Evolutionary conservation across 2,797 vertebrate species (phyloP).

Genomic region (Clarias laeviceps): DNA sequence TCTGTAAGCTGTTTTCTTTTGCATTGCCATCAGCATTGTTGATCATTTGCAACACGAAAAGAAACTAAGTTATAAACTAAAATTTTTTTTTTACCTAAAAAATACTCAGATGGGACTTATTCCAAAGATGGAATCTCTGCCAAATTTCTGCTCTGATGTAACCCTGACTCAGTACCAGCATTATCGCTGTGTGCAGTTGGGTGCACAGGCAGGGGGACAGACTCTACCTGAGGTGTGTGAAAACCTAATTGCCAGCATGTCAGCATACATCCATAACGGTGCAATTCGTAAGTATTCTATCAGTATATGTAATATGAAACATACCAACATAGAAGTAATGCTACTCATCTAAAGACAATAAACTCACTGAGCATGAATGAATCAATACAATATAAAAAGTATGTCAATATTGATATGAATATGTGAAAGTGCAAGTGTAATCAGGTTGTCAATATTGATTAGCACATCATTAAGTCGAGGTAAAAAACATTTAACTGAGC

Average conservation of each 20-base stretch:
- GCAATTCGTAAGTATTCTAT: constrained; percentile 75
- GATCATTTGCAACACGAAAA: constrained; percentile 4
- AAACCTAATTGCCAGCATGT: constrained; percentile 78
- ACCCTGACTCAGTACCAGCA: constrained; percentile 74
- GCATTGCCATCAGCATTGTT: neutral
- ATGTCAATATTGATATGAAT: neutral
- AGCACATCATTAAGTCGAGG: neutral
- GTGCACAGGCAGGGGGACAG: constrained; percentile 64
- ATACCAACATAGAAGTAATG: neutral
- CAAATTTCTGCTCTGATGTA: constrained; percentile 76
- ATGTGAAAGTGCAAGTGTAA: neutral
- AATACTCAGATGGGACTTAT: constrained; percentile 81
- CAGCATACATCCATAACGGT: constrained; percentile 80
- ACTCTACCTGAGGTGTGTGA: constrained; percentile 71
- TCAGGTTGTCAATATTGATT: neutral
- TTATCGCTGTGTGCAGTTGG: constrained; percentile 78
- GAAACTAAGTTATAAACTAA: neutral
- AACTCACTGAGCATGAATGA: neutral
- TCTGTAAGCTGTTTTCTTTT: constrained; percentile 77
- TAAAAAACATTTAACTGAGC: neutral
- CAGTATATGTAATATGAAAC: neutral
- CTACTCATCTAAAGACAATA: neutral
- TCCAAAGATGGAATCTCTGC: constrained; percentile 75
- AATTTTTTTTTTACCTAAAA: neutral
- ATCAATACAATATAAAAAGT: neutral